Evolutionary conservation across 2,797 vertebrate genomes (phyloP), one percentile per base, ranked within the genome.

Genomic region (Helicolenus hilgendorfi): DNA sequence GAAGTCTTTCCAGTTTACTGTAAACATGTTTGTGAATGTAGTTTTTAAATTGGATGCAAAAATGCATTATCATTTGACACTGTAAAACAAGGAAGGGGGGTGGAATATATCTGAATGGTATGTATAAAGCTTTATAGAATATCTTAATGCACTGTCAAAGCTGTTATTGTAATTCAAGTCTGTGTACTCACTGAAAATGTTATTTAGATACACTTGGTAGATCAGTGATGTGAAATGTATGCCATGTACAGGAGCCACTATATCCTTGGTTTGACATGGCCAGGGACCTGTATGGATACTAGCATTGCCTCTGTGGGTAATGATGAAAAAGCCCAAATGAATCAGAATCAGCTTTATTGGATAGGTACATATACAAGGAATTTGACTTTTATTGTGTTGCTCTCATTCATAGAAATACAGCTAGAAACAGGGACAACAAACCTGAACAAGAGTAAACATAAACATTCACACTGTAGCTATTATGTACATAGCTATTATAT

Each of bases 1-100:
- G 36, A 45, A 83, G 69, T 36, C 13, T 79, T 81, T 74, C 6
- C 10, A 20, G 45, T 78, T 84, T n/a, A n/a, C 72, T 62, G 59
- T 55, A 8, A 56, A 24, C 22, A 14, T 62, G 33, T 55, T 22
- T 2, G 38, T 38, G 18, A 29, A 72, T 15, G 5, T 41, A 5
- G 24, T 41, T 29, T 77, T 55, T 71, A 6, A 55, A 67, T n/a
- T 31, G 33, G 29, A 24, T 24, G 26, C 49, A 65, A 14, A 13
- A 55, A 56, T 64, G 1, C 15, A 8, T 38, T 29, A n/a, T 36
- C 22, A 31, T 60, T 69, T 53, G 2, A 64, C 38, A 22, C 11
- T 36, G n/a, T n/a, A 7, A 60, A 13, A n/a, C 26, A 56, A 33
- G 0, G 26, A 27, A 27, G 26, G 26, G 26, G 26, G 26, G 26